Percentiles rank a stretch among this genome's conserved stretches.
These are phyloP conservation scores for Lytechinus variegatus DNA, from an alignment of 35 echinoderm and acorn worm genomes.

Conservation along the genomic window DNA sequence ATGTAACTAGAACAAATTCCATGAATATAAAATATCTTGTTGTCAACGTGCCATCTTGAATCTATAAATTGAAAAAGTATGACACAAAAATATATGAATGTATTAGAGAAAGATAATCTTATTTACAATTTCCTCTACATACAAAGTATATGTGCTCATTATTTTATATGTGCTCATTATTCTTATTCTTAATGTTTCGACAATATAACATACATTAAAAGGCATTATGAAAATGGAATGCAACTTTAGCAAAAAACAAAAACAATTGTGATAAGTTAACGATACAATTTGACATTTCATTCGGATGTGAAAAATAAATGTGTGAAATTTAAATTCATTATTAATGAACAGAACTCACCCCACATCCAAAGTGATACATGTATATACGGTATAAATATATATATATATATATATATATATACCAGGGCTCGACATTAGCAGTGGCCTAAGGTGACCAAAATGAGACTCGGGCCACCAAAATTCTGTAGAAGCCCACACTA, in stretches of 20 bases:
- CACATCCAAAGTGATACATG: too few relatives aligned
- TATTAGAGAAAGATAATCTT: not conserved
- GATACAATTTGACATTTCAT: not conserved
- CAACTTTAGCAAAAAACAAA: not conserved
- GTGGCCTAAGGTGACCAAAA: too few relatives aligned
- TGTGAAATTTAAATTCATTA: not conserved
- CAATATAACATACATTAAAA: not conserved
- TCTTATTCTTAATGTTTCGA: not conserved
- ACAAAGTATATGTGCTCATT: not conserved
- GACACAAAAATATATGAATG: not conserved
- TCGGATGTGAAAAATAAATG: not conserved
- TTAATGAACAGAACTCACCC: not conserved
- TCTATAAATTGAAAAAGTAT: not conserved
- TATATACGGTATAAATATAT: too few relatives aligned
- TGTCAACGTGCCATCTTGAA: not conserved
- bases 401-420: too few relatives aligned
- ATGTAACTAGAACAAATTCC: too few relatives aligned
- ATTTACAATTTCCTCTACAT: not conserved
- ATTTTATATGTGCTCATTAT: too few relatives aligned
- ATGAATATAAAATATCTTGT: too few relatives aligned
- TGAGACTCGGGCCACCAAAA: too few relatives aligned
- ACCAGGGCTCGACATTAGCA: too few relatives aligned
- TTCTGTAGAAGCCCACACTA: too few relatives aligned
- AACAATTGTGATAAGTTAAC: not conserved
- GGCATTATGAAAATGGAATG: not conserved